Conservation (phyloP, 2,113 vertebrate species). For the Thamnaconus septentrionalis region DNA sequence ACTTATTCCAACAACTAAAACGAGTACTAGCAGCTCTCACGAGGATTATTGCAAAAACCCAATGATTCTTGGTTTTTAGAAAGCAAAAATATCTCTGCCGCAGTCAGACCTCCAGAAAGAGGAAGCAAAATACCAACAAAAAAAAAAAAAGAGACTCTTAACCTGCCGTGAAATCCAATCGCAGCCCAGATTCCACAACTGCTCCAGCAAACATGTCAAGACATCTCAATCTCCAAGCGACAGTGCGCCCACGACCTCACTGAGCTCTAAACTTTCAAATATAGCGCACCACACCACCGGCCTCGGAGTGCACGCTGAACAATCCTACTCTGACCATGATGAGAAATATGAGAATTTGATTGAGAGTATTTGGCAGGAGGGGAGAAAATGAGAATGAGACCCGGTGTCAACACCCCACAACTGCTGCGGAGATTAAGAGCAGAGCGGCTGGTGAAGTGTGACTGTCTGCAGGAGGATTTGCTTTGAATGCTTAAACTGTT, state of each 20-base stretch:
- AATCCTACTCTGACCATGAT: neutral
- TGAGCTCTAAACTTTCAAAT: conserved; percentile 1
- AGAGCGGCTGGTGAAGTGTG: too few relatives aligned
- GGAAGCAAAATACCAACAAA: neutral
- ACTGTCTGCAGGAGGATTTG: too few relatives aligned
- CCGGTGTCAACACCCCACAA: too few relatives aligned
- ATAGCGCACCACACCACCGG: conserved; percentile 19
- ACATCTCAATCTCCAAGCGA: neutral
- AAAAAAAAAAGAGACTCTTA: conserved; percentile 3
- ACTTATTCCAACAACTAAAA: neutral
- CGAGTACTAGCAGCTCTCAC: too few relatives aligned
- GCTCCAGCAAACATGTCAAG: conserved; percentile 21
- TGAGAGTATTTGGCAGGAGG: too few relatives aligned
- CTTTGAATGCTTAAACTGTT: conserved; percentile 16
- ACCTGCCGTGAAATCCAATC: conserved; percentile 14
- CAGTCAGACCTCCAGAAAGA: too few relatives aligned
- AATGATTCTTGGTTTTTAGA: too few relatives aligned
- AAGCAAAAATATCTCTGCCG: too few relatives aligned
- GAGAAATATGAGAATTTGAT: neutral
- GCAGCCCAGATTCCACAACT: conserved; percentile 8
- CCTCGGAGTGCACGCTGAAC: conserved; percentile 2
- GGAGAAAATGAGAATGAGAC: too few relatives aligned
- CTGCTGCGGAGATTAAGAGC: too few relatives aligned
- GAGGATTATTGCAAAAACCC: too few relatives aligned
- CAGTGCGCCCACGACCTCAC: conserved; percentile 12